A percentile compares a stretch with the other conserved stretches of the same genome.
Evolutionary conservation across 2,888 invertebrate species (phyloP).

Genomic region (Ptychoptera contaminata): DNA sequence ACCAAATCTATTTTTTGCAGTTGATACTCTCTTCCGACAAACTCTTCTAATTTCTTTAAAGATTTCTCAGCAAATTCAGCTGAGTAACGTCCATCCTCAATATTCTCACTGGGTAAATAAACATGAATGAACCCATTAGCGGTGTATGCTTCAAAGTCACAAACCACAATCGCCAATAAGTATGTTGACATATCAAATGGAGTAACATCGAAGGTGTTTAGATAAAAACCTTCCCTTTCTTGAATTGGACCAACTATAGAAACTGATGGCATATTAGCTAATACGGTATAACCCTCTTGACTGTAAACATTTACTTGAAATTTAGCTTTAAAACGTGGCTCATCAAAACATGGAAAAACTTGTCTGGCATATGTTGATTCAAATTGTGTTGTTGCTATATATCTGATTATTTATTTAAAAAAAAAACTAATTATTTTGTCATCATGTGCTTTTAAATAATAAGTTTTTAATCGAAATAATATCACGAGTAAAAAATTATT

Average conservation of each 20-base stretch:
- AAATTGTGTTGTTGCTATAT: conserved; percentile 42
- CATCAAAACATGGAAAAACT: conserved; percentile 56
- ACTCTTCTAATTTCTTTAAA: conserved; percentile 3
- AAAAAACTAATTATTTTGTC: background rate
- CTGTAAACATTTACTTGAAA: conserved; percentile 37
- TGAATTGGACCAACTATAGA: background rate
- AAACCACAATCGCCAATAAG: conserved; percentile 52
- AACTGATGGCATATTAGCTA: background rate
- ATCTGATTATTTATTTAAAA: conserved; percentile 23
- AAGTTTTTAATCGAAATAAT: too few species aligned
- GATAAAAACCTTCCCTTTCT: background rate
- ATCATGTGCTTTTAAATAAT: too few species aligned
- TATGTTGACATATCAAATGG: conserved; percentile 51
- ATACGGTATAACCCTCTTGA: background rate
- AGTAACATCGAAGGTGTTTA: too few species aligned
- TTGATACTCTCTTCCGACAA: conserved; percentile 1
- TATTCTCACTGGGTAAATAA: background rate
- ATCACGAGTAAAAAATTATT: too few species aligned
- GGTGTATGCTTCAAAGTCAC: conserved; percentile 16
- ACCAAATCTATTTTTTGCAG: conserved; percentile 33
- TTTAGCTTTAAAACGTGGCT: conserved; percentile 43
- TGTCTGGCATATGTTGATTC: conserved; percentile 41
- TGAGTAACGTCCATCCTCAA: conserved; percentile 1
- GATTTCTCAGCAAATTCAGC: conserved; percentile 1
- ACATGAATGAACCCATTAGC: conserved; percentile 1